phyloP scores from a whole-genome alignment of 2,888 invertebrate genomes.

The Ennomos fuscantarius region DNA sequence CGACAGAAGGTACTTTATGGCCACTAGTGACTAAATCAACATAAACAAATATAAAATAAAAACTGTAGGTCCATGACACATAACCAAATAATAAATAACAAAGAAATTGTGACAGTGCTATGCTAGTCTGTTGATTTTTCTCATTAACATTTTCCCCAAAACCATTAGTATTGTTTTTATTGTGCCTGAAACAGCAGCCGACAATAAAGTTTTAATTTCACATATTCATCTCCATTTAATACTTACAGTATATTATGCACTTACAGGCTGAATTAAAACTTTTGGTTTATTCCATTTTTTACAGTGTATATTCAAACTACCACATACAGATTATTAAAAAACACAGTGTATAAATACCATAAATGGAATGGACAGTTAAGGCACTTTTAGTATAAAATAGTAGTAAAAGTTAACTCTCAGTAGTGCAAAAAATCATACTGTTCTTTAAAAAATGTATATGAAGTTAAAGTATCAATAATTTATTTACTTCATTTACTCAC shows the following conservation, averaged over 20 bases:
- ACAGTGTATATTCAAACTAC: background rate
- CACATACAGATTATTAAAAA: background rate
- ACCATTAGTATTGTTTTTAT: too few species aligned
- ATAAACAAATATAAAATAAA: slow-evolving; percentile 5
- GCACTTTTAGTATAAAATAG: background rate
- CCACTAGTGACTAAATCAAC: slow-evolving; percentile 10
- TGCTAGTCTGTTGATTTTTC: background rate
- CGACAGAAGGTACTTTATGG: slow-evolving; percentile 15
- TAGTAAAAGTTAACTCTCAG: too few species aligned
- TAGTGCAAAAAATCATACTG: too few species aligned
- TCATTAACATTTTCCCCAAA: too few species aligned
- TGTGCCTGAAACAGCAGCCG: too few species aligned
- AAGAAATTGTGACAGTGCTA: slow-evolving; percentile 6
- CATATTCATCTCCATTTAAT: too few species aligned
- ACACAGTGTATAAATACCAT: background rate
- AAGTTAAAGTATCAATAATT: too few species aligned
- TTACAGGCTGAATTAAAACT: background rate
- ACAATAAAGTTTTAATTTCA: too few species aligned
- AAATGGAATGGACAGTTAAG: background rate
- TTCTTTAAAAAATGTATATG: too few species aligned
- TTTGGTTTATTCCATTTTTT: background rate
- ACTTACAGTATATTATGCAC: background rate
- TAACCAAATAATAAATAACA: background rate
- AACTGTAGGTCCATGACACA: slow-evolving; percentile 2
- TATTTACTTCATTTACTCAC: too few species aligned